A percentile compares a stretch with the other conserved stretches of the same genome.
phyloP scores from a whole-genome alignment of 2,888 invertebrate genomes.

The Thera britannica region DNA sequence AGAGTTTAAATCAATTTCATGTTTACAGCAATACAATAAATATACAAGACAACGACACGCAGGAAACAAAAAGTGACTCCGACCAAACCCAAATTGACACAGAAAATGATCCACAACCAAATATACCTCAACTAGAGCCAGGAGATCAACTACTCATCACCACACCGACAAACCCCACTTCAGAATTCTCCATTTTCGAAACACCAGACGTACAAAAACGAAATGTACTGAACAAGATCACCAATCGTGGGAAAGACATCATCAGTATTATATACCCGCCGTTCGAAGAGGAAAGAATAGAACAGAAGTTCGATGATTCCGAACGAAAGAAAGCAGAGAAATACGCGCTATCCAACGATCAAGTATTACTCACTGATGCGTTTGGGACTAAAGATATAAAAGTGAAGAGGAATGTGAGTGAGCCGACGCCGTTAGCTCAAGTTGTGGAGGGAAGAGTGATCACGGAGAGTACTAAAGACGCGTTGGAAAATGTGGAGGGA shows the following conservation, averaged over 20 bases:
- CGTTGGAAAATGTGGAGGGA: slow-evolving; percentile 81
- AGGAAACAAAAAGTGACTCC: slow-evolving; percentile 40
- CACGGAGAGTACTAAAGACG: slow-evolving; percentile 69
- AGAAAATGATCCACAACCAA: slow-evolving; percentile 52
- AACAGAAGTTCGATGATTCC: slow-evolving; percentile 74
- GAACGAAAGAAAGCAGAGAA: slow-evolving; percentile 79
- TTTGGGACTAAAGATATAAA: slow-evolving; percentile 47
- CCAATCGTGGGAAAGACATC: slow-evolving; percentile 75
- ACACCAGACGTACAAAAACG: slow-evolving; percentile 67
- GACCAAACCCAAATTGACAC: slow-evolving; percentile 44
- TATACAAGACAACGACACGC: slow-evolving; percentile 37
- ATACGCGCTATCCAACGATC: slow-evolving; percentile 74
- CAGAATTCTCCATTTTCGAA: slow-evolving; percentile 49
- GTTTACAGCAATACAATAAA: slow-evolving; percentile 49
- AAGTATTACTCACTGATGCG: slow-evolving; percentile 63
- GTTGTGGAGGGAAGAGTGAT: slow-evolving; percentile 71
- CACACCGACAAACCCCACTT: slow-evolving; percentile 17
- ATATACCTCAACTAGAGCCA: slow-evolving; percentile 85
- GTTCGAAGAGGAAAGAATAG: slow-evolving; percentile 72
- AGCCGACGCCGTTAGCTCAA: slow-evolving; percentile 70
- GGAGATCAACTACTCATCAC: slow-evolving; percentile 87
- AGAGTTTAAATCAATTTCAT: not conserved
- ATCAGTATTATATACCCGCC: slow-evolving; percentile 77
- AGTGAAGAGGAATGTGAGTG: slow-evolving; percentile 51
- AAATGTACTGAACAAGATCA: slow-evolving; percentile 76